Evolutionary conservation across 2,888 invertebrate species (phyloP).

Genomic region (Scotopteryx bipunctaria): DNA sequence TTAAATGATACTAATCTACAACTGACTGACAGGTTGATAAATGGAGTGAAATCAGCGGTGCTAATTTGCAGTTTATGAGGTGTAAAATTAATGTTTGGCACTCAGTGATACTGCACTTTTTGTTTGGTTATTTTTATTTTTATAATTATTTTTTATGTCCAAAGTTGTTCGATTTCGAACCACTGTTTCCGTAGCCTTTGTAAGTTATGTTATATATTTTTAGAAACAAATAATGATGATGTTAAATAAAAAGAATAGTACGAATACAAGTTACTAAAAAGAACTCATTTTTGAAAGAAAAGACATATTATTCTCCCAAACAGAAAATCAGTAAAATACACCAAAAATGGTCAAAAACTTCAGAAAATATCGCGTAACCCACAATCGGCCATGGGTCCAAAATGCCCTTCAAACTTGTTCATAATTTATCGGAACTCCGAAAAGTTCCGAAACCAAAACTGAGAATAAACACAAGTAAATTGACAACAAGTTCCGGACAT

Average conservation of each 20-base stretch:
- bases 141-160: too few relatives aligned
- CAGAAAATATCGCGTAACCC: background rate
- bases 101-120: too few relatives aligned
- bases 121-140: too few relatives aligned
- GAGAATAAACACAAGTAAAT: constrained; percentile 23
- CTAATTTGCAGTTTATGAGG: background rate
- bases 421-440: background rate
- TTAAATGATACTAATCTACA: constrained; percentile 45
- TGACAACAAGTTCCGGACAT: constrained; percentile 26
- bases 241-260: background rate
- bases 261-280: background rate
- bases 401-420: background rate
- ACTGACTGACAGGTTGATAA: constrained; percentile 24
- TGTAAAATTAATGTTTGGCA: background rate
- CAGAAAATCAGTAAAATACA: too few relatives aligned
- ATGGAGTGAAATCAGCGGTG: constrained; percentile 12
- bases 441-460: constrained; percentile 3
- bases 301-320: too few relatives aligned
- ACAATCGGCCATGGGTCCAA: background rate
- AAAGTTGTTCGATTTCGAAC: too few relatives aligned
- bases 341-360: too few relatives aligned
- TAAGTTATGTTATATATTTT: too few relatives aligned
- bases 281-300: too few relatives aligned
- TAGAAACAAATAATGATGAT: too few relatives aligned
- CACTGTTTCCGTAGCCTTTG: too few relatives aligned